phyloP scores from a whole-genome alignment of 2,888 invertebrate species.

The Phortica okadai region DNA sequence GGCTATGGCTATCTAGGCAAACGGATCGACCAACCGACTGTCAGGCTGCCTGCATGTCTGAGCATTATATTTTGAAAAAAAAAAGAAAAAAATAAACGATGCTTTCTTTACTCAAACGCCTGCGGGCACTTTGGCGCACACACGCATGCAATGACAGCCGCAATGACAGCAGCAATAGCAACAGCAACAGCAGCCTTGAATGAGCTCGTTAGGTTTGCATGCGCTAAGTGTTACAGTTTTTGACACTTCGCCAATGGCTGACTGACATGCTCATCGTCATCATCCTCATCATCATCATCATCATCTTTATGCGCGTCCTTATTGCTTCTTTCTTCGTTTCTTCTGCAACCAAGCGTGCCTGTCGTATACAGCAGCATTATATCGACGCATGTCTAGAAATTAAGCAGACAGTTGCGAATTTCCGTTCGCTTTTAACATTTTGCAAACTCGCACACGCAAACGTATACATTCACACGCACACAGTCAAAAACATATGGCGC shows the following conservation, averaged over 20 bases:
- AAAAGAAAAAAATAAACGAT: neutral
- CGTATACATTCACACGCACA: neutral
- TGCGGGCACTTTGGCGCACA: constrained; percentile 6
- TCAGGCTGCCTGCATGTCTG: neutral
- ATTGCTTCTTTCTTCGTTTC: no score
- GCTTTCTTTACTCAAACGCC: neutral
- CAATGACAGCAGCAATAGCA: neutral
- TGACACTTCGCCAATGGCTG: constrained; percentile 11
- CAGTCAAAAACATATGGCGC: neutral
- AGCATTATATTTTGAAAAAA: neutral
- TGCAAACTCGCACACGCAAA: neutral
- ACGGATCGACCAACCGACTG: neutral
- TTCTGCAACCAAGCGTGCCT: no score
- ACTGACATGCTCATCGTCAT: neutral
- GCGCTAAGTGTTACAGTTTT: constrained; percentile 31
- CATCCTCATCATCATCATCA: no score
- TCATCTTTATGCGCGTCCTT: no score
- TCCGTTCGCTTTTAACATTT: neutral
- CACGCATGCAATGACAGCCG: neutral
- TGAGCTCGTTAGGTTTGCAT: constrained; percentile 26
- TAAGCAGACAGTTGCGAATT: constrained; percentile 15
- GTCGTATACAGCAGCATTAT: no score
- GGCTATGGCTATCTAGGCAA: neutral
- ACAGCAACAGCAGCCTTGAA: constrained; percentile 14
- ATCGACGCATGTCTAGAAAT: constrained; percentile 13